Conservation (phyloP, 2,113 vertebrate species). For the Centrocercus urophasianus region DNA sequence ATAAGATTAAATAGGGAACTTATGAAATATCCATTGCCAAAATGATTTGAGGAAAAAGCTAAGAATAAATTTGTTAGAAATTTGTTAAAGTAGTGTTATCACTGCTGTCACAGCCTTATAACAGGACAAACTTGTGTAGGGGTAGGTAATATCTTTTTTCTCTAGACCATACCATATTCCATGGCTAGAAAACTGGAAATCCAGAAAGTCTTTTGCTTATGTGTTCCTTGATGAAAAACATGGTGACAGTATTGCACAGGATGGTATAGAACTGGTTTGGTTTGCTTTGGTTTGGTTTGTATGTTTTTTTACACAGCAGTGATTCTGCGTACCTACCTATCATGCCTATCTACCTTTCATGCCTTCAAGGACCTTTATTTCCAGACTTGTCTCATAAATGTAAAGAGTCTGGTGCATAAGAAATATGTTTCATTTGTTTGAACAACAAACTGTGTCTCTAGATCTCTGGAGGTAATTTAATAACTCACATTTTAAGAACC, state of each 20-base stretch:
- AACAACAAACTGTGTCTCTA: background rate
- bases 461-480: conserved; percentile 1
- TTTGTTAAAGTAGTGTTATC: background rate
- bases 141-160: background rate
- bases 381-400: background rate
- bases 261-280: fast-evolving
- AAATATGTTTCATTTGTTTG: background rate
- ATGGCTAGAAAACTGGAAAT: background rate
- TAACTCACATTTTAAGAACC: background rate
- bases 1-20: background rate
- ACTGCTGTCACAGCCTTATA: background rate
- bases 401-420: background rate
- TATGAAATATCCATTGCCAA: background rate
- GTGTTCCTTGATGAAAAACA: background rate
- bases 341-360: background rate
- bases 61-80: background rate
- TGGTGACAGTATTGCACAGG: background rate
- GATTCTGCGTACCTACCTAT: background rate
- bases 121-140: background rate
- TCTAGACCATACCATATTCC: background rate
- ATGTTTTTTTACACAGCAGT: background rate
- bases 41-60: background rate
- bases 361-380: background rate
- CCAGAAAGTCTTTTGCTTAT: background rate
- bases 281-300: background rate